These are phyloP conservation scores for Xylophagus ater DNA, from an alignment of 2,888 invertebrate species.

Conservation along the genomic window DNA sequence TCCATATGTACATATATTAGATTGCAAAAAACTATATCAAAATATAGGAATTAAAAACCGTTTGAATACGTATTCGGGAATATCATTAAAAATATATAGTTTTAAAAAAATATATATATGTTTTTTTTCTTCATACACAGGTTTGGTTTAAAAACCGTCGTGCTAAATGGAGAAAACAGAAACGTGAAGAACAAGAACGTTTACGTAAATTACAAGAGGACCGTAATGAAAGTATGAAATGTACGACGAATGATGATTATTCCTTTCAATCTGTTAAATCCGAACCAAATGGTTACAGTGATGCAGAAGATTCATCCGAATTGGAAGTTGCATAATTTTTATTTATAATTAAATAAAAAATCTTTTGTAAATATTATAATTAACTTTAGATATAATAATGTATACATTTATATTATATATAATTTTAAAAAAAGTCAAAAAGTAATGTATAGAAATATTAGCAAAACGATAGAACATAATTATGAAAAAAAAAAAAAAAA, in stretches of 20 bases:
- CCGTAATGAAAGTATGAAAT: slow-evolving; percentile 37
- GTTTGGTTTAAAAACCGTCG: slow-evolving; percentile 95
- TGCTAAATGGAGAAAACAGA: slow-evolving; percentile 94
- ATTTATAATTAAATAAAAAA: not conserved
- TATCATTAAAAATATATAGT: no score
- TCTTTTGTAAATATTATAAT: not conserved
- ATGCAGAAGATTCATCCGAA: slow-evolving; percentile 64
- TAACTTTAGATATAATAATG: not conserved
- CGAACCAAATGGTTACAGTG: slow-evolving; percentile 42
- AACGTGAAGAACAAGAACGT: slow-evolving; percentile 76
- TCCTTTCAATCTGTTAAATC: slow-evolving; percentile 32
- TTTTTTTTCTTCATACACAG: slow-evolving; percentile 44
- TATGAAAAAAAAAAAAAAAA: slow-evolving; percentile 1
- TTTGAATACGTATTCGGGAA: no score
- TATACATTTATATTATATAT: not conserved
- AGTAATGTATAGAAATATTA: not conserved
- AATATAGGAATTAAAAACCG: no score
- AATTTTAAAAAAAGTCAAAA: not conserved
- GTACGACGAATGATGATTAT: slow-evolving; percentile 32
- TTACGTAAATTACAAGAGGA: slow-evolving; percentile 74
- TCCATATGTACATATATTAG: no score
- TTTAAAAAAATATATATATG: slow-evolving; percentile 14
- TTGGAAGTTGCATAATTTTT: slow-evolving; percentile 62
- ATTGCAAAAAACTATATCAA: no score
- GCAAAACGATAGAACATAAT: slow-evolving; percentile 1